Base-by-base conservation (phyloP, 2,888 invertebrate genomes). In the Oscheius sp. region DNA sequence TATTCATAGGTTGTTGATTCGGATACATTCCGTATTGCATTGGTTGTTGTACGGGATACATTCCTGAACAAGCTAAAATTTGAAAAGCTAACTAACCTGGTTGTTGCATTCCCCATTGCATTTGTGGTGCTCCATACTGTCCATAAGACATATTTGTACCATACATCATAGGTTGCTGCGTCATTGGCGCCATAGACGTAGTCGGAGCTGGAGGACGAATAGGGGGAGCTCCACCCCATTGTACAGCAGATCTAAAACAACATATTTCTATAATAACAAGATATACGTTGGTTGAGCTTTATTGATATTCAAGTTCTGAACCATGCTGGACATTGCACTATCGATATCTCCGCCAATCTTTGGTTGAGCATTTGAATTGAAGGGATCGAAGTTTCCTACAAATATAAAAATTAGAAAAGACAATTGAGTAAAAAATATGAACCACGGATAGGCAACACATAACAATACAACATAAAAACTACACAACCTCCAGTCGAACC, bases 261-360 rank as follows among this genome's bases (percentile, higher is more conserved):
- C 14, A 38, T 38, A 12, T 20, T 57, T 17, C 50, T 38, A 17
- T 17, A 41, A 20, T 4, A n/a, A 64, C 26, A 36, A 30, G 2
- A 20, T 44, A 20, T 12, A 62, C 73, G 59, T 54, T 44, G 67
- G 59, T 26, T 59, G 59, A 17, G 38, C 44, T 32, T 66, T 67
- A 30, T 61, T 61, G 51, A 80, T 76, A 17, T 72, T 66, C 28
- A 80, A 63, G 45, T 80, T 80, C 41, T 74, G 68, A 44, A 77
- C 77, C 56, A 80, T 64, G 12, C 63, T 57, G 33, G 74, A 72
- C 24, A 80, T 70, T 6, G 80, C 70, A 24, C 59, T 47, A 57
- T 77, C 75, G 22, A 78, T 74, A 38, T 75, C 71, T 24, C 71
- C 67, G 9, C 67, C 66, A 14, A 68, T 61, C 36, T 59, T 61